Base-by-base conservation (phyloP, 2,113 vertebrate species). In the Zapornia atra region DNA sequence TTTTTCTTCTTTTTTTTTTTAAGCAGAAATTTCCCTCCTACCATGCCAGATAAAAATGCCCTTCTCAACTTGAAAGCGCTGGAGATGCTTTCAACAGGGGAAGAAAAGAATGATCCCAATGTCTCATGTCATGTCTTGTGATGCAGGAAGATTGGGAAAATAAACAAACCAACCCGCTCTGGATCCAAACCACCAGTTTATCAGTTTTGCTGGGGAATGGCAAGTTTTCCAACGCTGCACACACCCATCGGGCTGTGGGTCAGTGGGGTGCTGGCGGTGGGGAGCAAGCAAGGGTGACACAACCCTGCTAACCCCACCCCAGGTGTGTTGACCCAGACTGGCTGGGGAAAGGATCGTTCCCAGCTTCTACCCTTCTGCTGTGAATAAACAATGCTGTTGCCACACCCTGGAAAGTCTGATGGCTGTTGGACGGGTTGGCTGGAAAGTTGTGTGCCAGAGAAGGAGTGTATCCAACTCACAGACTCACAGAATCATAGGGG, bases 391-490 rank as follows among this genome's bases (percentile, higher is more conserved):
- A 21, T 2, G 21, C n/a, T 28, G 0, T 59, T 84, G 31, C 80
- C 92, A 88, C 94, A 89, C 92, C 94, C 92, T 93, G 95, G 90
- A 44, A 92, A 79, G 65, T 60, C 86, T 25, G 80, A 20, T 2
- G 36, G 79, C 61, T 61, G 2, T 69, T 72, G 8, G 0, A 15
- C 2, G 38, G 69, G 72, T 53, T 68, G 65, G 60, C 65, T 78
- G 83, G 3, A 4, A 33, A 42, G 65, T 11, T 28, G 21, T 28
- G 75, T 31, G 75, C 66, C 82, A 40, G 46, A 77, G 18, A 59
- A 6, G 33, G 33, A 36, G 18, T 1, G n/a, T 16, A 57, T 2
- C 38, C 17, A 46, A 46, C 44, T 46, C 17, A 44, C 44, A 46
- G 44, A 18, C 8, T 46, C 44, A 46, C 44, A 46, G 44, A 46